Percentiles rank a stretch among this genome's conserved stretches.
These are phyloP conservation scores for Sylvia atricapilla DNA, from an alignment of 2,113 vertebrate genomes.

Conservation along the genomic window DNA sequence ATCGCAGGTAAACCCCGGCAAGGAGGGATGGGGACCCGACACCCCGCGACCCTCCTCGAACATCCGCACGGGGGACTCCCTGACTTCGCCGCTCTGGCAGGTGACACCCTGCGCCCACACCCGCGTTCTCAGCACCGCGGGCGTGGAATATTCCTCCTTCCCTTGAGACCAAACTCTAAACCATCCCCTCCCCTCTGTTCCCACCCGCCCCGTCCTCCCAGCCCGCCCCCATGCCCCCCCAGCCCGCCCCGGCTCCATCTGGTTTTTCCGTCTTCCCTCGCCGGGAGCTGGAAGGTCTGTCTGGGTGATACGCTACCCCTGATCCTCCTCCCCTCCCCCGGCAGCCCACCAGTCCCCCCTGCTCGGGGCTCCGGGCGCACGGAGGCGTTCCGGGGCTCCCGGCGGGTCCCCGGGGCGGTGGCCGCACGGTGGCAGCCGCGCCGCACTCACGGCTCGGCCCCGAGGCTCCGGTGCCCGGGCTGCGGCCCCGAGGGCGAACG, in stretches of 20 bases:
- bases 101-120: not conserved
- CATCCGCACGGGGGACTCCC: not conserved
- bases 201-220: not conserved
- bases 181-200: not conserved
- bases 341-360: not conserved
- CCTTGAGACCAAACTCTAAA: not conserved
- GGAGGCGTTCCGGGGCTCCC: not conserved
- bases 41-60: not conserved
- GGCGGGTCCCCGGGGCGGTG: not conserved
- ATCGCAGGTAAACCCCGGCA: conserved; percentile 83
- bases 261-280: not conserved
- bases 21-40: not conserved
- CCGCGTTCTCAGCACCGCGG: not conserved
- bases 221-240: not conserved
- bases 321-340: no score
- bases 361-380: not conserved
- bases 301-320: not conserved
- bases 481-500: not conserved
- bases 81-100: not conserved
- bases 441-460: not conserved
- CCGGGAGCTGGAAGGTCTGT: not conserved
- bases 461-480: not conserved
- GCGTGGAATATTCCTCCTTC: not conserved
- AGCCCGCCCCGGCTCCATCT: not conserved
- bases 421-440: conserved; percentile 72